Evolutionary conservation across 2,797 vertebrate genomes (phyloP).

Genomic region (Rhabdomys pumilio): DNA sequence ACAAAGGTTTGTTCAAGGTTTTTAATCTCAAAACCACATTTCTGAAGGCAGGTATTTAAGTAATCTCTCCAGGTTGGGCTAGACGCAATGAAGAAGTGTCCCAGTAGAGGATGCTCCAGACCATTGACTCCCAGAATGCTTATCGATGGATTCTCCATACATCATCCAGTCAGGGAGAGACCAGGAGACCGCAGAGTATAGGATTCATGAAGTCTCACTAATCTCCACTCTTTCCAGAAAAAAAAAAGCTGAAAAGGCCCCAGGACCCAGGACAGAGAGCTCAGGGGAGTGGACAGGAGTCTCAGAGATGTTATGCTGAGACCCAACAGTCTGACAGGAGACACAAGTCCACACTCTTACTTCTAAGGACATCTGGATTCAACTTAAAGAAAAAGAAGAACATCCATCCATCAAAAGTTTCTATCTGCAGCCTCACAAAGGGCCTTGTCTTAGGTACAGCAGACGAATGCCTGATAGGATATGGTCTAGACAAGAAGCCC

Average conservation of each 20-base stretch:
- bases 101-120: background rate
- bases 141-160: background rate
- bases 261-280: background rate
- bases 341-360: background rate
- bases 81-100: background rate
- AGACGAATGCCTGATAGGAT: background rate
- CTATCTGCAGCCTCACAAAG: background rate
- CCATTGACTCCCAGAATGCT: background rate
- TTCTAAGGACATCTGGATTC: background rate
- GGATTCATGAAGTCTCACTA: conserved; percentile 16
- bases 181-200: background rate
- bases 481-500: background rate
- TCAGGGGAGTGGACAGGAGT: background rate
- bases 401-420: background rate
- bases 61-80: background rate
- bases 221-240: background rate
- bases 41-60: conserved; percentile 4
- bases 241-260: conserved; percentile 15
- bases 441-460: background rate
- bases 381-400: conserved; percentile 5
- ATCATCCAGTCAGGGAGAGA: background rate
- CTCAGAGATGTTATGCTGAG: background rate
- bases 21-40: conserved; percentile 46
- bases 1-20: conserved; percentile 14
- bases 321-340: background rate